Conservation (phyloP, 2,797 vertebrate species). For the Poecilia wingei region DNA sequence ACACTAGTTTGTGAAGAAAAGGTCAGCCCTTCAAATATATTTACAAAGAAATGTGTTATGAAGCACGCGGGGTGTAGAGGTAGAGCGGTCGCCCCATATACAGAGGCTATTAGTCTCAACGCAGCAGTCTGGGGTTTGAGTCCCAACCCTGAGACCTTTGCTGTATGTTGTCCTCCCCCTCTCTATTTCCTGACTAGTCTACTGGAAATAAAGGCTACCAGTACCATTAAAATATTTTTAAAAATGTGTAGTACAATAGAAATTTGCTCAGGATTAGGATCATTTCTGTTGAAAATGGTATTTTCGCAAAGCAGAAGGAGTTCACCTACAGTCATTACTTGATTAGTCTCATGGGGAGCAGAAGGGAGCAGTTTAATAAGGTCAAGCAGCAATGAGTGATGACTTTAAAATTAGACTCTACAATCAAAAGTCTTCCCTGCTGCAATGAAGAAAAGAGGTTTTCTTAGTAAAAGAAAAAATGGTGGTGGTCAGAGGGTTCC, state of each 20-base stretch:
- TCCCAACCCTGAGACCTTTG: too few relatives aligned
- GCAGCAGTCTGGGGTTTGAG: too few relatives aligned
- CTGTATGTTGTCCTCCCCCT: too few relatives aligned
- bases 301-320: not conserved
- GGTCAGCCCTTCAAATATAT: not conserved
- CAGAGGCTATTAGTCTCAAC: too few relatives aligned
- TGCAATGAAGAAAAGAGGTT: not conserved
- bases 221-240: not conserved
- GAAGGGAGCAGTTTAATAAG: constrained; percentile 17
- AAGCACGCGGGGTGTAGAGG: too few relatives aligned
- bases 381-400: constrained; percentile 6
- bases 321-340: not conserved
- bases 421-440: constrained; percentile 24
- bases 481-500: not conserved
- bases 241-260: not conserved
- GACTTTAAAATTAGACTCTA: constrained; percentile 27
- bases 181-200: too few relatives aligned
- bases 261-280: not conserved
- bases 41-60: not conserved
- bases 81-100: too few relatives aligned
- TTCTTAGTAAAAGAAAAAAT: not conserved
- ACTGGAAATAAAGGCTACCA: too few relatives aligned
- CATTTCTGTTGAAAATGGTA: not conserved
- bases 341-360: not conserved
- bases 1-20: constrained; percentile 1